phyloP scores from a whole-genome alignment of 2,113 vertebrate genomes.

The Sakesphorus luctuosus region DNA sequence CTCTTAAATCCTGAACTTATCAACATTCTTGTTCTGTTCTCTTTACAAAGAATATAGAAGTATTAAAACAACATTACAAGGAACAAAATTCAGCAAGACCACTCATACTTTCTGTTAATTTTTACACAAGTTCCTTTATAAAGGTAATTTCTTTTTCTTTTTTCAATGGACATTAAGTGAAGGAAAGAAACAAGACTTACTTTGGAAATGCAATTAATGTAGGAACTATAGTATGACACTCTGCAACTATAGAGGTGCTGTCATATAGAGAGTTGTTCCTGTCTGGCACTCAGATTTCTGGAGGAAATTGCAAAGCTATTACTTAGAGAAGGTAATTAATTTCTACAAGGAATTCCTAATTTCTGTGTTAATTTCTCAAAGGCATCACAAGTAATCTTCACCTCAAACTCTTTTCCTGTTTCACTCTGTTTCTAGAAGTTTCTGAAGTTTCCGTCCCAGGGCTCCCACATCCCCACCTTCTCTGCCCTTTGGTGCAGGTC shows the following conservation, averaged over 20 bases:
- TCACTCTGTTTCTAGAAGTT: background rate
- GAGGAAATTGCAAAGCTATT: background rate
- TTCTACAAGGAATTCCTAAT: background rate
- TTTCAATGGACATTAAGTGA: background rate
- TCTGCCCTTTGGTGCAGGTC: fast-evolving
- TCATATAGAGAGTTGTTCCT: background rate
- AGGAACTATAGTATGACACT: background rate
- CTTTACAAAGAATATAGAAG: background rate
- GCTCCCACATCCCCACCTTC: background rate
- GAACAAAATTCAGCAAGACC: background rate
- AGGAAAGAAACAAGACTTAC: background rate
- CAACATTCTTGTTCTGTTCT: background rate
- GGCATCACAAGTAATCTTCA: background rate
- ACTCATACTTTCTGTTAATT: background rate
- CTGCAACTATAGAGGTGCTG: background rate
- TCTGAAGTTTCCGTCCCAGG: background rate
- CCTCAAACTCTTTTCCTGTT: background rate
- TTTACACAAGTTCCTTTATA: background rate
- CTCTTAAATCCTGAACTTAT: background rate
- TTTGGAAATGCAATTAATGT: background rate
- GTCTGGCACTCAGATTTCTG: background rate
- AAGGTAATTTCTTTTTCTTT: background rate
- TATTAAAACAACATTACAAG: background rate
- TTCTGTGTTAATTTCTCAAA: background rate
- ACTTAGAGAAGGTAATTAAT: background rate